Base-by-base conservation (phyloP, 2,113 vertebrate species). In the Loxodonta africana region DNA sequence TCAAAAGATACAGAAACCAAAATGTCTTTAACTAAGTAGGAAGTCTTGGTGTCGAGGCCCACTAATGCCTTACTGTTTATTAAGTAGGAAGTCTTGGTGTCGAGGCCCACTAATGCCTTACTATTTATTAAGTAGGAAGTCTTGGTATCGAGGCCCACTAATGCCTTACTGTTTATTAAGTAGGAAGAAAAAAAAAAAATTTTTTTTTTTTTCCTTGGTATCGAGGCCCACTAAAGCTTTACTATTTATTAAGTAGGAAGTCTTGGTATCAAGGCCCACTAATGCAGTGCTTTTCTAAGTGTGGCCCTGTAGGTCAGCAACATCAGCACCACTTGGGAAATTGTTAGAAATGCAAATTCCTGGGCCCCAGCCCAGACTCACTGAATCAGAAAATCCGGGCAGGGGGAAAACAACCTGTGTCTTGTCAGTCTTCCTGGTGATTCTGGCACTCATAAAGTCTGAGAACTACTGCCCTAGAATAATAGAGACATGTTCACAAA, bases 271-370 rank as follows among this genome's bases (percentile, higher is more conserved):
- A 21, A 23, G 6, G 2, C 4, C 88, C 7, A 28, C 25, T 67
- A 77, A 71, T 14, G 2, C 3, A 62, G 7, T 69, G 51, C 30
- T 87, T 95, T 76, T 92, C 28, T 51, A 46, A 41, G 18, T 92
- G 25, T 77, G 63, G 20, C 62, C 95, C 28, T 33, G 46, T 84
- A 60, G 30, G 41, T 21, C 21, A 63, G 14, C 5, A 41, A 6
- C 51, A 53, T 71, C 10, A 80, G 25, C 8, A 28, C 57, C 26
- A 62, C n/a, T 28, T 90, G 44, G 7, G 17, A 96, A 96, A 77
- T 41, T 82, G 15, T 88, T 53, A 96, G 85, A 90, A 95, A 78
- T 73, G 8, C 48, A 84, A 77, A 91, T 28, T 69, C 9, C 73
- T 67, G 33, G 33, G 8, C 30, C 37, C 84, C 8, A 82, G 8